phyloP scores from a whole-genome alignment of 2,113 vertebrate species.

The Archilochus colubris region DNA sequence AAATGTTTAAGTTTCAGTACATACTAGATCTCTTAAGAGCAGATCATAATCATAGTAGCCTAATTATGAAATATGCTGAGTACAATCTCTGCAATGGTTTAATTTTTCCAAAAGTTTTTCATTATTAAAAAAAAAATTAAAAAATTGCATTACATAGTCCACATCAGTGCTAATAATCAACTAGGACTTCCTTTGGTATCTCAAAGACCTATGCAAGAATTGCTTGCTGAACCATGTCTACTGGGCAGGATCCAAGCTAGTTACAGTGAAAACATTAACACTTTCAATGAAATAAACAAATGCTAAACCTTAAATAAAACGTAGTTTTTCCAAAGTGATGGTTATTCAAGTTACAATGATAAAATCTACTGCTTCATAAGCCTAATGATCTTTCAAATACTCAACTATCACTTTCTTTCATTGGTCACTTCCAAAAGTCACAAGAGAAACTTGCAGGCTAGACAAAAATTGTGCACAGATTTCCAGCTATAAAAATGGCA shows the following conservation, averaged over 20 bases:
- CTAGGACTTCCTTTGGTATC: not conserved
- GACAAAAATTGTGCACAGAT: not conserved
- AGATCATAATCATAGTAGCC: not conserved
- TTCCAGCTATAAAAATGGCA: not conserved
- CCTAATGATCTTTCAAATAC: not conserved
- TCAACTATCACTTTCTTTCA: not conserved
- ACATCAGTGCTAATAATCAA: not conserved
- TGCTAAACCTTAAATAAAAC: not conserved
- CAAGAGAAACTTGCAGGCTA: not conserved
- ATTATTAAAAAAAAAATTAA: not conserved
- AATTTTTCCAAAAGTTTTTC: not conserved
- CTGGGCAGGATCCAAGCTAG: not conserved
- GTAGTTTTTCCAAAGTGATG: not conserved
- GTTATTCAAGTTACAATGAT: not conserved
- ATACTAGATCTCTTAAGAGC: not conserved
- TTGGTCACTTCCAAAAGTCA: not conserved
- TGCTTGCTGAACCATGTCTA: not conserved
- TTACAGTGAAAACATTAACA: not conserved
- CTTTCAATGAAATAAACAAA: not conserved
- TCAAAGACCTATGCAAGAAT: not conserved
- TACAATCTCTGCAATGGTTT: not conserved
- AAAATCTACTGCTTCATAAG: not conserved
- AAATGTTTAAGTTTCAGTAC: not conserved
- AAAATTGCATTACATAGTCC: not conserved
- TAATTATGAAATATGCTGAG: not conserved